Evolutionary conservation across 2,888 invertebrate species (phyloP), one percentile per base, ranked within the genome.

Genomic region (Ophioninae sp.): DNA sequence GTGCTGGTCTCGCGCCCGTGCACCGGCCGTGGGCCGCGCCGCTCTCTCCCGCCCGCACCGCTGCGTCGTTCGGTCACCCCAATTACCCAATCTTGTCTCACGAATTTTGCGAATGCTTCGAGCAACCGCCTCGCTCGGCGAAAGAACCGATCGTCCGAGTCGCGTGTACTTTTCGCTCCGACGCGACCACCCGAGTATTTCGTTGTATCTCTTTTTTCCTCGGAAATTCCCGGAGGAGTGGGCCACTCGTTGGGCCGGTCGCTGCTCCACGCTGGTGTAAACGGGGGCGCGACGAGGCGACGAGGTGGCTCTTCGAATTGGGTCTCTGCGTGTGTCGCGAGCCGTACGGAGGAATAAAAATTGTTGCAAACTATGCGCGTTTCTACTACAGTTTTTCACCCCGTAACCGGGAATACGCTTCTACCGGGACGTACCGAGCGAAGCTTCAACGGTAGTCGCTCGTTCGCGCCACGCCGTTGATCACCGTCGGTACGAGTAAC

Each of bases 31-130:
- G 50, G 50, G 10, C 17, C 50, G 50, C 17, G 50, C 17, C 50
- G 50, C 50, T 50, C 50, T 50, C 50, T 13, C 50, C 17, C 50
- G 13, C 50, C 10, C 50, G 39, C 23, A 30, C 30, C 30, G 30
- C 50, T 23, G 44, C 50, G 68, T 68, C 44, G 50, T 68, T 68
- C 44, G 17, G 23, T 17, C 50, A 30, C 17, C 44, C 68, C 50
- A 68, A 68, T 68, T 68, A 68, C 68, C 50, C 68, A 68, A 68
- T 68, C 50, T 44, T 68, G 23, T 68, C 68, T 50, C 50, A 68
- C 68, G 44, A 68, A 68, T 68, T 68, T 68, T 68, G 68, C 50
- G 21, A 68, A 68, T 30, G 50, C 23, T 65, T 21, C 68, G 68
- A 68, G 50, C 68, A 50, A n/a, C 68, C 50, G 44, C 23, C 50